Base-by-base conservation (phyloP, 2,888 invertebrate genomes). In the Rotaria magnacalcarata region DNA sequence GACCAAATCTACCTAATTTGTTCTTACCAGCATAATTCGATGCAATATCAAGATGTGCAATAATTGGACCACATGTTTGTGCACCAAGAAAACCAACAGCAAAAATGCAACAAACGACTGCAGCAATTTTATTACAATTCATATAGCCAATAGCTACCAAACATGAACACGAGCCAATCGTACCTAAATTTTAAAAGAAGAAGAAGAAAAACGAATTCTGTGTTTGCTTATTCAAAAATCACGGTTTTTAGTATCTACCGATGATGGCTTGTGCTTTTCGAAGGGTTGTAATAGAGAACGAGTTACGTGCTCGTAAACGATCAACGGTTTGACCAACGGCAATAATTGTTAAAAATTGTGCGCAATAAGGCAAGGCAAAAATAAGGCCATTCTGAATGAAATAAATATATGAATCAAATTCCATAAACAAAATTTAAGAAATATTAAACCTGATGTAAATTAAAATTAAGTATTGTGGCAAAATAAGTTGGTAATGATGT, bases 41-140 rank as follows among this genome's bases (percentile, higher is more conserved):
- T 21, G 90, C 89, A 19, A 90, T 89, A 86, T 90, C 90, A 24
- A 90, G 87, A 86, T 90, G 89, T 86, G 90, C 90, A 86, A 90
- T 89, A 80, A 88, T 88, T 87, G 88, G 89, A 0, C 89, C 89
- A n/a, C 87, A 86, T n/a, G 24, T 47, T 3, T 47, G 47, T n/a
- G 47, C 7, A 47, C 47, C 80, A n/a, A 80, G 43, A 47, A 80
- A 80, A 47, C 41, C 80, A 24, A 80, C 80, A 43, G 80, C 80
- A 47, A 80, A 4, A 47, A 80, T n/a, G 47, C 80, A 80, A 47
- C 80, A 80, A 47, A 80, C 2, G 47, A 80, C 80, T 2, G 80
- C 24, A 47, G 47, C n/a, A 80, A 43, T n/a, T 10, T 47, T 21
- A 80, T 80, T 47, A 47, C 47, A 80, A 11, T 14, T n/a, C 21